These are phyloP conservation scores for Euclidia mi DNA, from an alignment of 2,888 invertebrate species.

Conservation along the genomic window DNA sequence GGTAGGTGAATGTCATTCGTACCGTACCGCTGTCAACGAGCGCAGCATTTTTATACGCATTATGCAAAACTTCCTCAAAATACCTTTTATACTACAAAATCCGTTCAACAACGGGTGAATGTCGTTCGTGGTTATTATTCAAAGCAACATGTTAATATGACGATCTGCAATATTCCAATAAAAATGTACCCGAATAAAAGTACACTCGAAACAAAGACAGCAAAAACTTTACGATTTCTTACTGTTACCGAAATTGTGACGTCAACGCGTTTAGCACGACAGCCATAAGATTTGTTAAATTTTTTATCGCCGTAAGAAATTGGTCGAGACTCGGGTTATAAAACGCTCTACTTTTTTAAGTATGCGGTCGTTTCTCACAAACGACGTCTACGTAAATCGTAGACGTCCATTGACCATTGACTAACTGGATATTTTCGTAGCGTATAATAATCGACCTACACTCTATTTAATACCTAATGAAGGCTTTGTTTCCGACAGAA, in stretches of 20 bases:
- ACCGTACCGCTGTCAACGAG: constrained; percentile 9
- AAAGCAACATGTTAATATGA: not conserved
- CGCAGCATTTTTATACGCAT: constrained; percentile 15
- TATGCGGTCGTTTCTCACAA: not conserved
- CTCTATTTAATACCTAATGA: not conserved
- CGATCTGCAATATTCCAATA: not conserved
- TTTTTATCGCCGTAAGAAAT: constrained; percentile 23
- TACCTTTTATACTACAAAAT: not conserved
- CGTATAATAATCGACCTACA: constrained; percentile 1
- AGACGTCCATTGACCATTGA: constrained; percentile 17
- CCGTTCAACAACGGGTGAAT: not conserved
- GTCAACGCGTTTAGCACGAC: constrained; percentile 39
- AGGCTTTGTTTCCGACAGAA: not conserved
- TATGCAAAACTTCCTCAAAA: constrained; percentile 10
- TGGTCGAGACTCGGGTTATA: constrained; percentile 12
- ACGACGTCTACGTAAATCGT: constrained; percentile 9
- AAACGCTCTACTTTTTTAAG: constrained; percentile 16
- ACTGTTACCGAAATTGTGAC: constrained; percentile 32
- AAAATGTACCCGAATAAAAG: constrained; percentile 18
- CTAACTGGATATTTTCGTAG: constrained; percentile 6
- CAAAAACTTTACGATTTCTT: constrained; percentile 23
- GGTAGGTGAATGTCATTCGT: constrained; percentile 40
- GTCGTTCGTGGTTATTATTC: not conserved
- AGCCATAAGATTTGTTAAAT: constrained; percentile 25
- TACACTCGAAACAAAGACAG: constrained; percentile 32